Base-by-base conservation (phyloP, 2,113 vertebrate genomes). In the Sebastes fasciatus region DNA sequence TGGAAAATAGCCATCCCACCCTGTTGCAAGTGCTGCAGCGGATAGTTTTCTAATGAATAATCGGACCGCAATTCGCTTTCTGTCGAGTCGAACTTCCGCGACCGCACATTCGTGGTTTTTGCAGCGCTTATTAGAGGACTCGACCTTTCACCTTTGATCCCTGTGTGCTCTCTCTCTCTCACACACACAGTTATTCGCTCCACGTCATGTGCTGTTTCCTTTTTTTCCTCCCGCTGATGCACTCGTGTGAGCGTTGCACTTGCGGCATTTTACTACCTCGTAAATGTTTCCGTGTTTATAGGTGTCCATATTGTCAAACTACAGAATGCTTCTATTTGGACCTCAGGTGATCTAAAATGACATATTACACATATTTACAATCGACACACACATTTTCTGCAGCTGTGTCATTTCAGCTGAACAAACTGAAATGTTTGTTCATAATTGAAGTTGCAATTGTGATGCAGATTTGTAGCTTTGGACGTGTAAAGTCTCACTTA, bases 91-190 rank as follows among this genome's bases (percentile, higher is more conserved):
- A 52, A 78, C 54, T 66, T 77, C 76, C 70, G 68, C 61, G 6
- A 54, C n/a, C 40, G 69, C 80, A 79, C 83, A 43, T 58, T 74
- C 68, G 70, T 21, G 19, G 46, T 78, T 88, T 88, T 83, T 73
- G 67, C 77, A 77, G 77, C 86, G 64, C 66, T 88, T 83, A 86
- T 93, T 91, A 91, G 80, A 75, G 82, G 76, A 84, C 81, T 89
- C 81, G 45, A 91, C 90, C 90, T 89, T 79, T 91, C 52, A 88
- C 89, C 89, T 86, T 52, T 88, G 75, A 82, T 34, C 34, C 34
- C 34, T 34, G 34, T 34, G 34, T 34, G 34, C 34, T 4, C 34
- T 34, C 84, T 48, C 11, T 34, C 45, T 58, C 57, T 42, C 71
- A 67, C 74, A 81, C 77, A 79, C 69, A 65, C 19, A 74, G 46